Percentiles rank a stretch among this genome's conserved stretches.
phyloP scores from a whole-genome alignment of 2,888 invertebrate genomes.

The Caenorhabditis imperialis region DNA sequence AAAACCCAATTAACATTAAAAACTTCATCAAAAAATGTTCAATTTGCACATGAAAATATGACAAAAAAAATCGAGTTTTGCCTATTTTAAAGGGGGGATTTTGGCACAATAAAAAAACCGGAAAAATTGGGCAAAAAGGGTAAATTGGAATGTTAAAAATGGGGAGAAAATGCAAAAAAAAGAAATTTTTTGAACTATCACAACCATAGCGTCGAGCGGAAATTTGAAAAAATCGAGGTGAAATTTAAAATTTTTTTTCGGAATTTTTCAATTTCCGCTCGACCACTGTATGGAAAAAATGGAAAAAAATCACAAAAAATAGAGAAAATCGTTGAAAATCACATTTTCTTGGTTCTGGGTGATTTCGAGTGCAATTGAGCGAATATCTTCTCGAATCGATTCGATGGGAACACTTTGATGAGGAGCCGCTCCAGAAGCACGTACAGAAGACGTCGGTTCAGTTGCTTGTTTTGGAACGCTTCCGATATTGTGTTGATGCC shows the following conservation, averaged over 20 bases:
- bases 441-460: slow-evolving; percentile 88
- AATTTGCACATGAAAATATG: too few species aligned
- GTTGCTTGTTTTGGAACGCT: slow-evolving; percentile 88
- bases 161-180: too few species aligned
- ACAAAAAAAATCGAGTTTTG: too few species aligned
- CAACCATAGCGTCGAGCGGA: slow-evolving; percentile 25
- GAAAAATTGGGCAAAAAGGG: too few species aligned
- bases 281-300: slow-evolving; percentile 3
- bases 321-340: too few species aligned
- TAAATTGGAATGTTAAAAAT: too few species aligned
- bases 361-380: slow-evolving; percentile 77
- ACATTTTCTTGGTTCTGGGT: slow-evolving; percentile 68
- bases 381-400: slow-evolving; percentile 74
- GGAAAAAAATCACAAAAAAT: not conserved
- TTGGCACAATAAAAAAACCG: too few species aligned
- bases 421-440: slow-evolving; percentile 87
- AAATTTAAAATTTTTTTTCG: not conserved
- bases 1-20: too few species aligned
- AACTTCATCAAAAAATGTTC: too few species aligned
- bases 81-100: not conserved
- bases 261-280: slow-evolving; percentile 6
- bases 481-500: slow-evolving; percentile 89
- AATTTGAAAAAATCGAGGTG: slow-evolving; percentile 13
- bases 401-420: slow-evolving; percentile 76
- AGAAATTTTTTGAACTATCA: slow-evolving; percentile 30